Evolutionary conservation across 2,888 invertebrate species (phyloP), one percentile per base, ranked within the genome.

Genomic region (Oasisia sp.): DNA sequence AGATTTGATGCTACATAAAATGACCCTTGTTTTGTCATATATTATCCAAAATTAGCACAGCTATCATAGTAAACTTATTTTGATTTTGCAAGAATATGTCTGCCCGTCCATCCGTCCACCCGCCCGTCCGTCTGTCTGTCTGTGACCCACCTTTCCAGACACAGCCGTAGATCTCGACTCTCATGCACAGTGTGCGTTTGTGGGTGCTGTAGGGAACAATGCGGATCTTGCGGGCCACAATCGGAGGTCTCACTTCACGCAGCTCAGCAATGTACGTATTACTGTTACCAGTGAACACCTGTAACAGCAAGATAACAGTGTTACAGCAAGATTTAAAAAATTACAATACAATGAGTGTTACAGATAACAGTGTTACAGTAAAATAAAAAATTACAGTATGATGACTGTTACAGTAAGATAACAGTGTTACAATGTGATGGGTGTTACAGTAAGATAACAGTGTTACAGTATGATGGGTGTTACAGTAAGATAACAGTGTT

Each of bases 111-210:
- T 56, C 11, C 9, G 19, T 56, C 19, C 19, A 56, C 19, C 11
- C 19, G 11, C 9, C 11, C 9, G 19, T 56, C 19, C 9, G 56
- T 56, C 38, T 4, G 38, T 56, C 11, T 27, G 32, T 90, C 38
- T 14, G 19, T 19, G 19, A 91, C 91, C 45, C 0, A 91, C 91
- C 12, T 44, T 32, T 91, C 91, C 91, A 91, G 45, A 56, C 50
- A 50, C 91, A 91, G 11, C 91, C 91, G 45, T 44, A 91, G 14
- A 91, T 38, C 91, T 91, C 91, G 44, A 91, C 56, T 12, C 91
- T 14, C 45, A 91, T 38, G 91, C 91, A 91, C 91, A 50, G 32
- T 4, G 91, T 91, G 14, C 50, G 44, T 32, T 32, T 56, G 45
- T 91, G 56, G 2, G 14, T 32, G 56, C 91, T 91, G 91, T 45